Conservation (phyloP, 2,888 invertebrate species). For the Oegoconia quadripuncta region DNA sequence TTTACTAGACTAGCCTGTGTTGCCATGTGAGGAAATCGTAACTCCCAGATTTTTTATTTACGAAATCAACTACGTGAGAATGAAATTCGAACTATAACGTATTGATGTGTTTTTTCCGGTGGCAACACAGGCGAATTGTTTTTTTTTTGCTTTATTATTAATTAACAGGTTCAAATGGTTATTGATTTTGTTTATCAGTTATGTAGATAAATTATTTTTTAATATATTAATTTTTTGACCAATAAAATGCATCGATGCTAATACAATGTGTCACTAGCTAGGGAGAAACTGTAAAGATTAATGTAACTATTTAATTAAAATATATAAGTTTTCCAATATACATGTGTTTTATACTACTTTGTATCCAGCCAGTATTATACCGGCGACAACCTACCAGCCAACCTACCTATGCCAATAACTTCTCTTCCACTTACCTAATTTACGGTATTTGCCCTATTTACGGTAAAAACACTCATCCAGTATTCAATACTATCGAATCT, state of each 20-base stretch:
- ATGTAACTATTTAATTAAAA: conserved; percentile 79
- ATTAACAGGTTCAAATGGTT: conserved; percentile 56
- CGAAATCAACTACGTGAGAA: no score
- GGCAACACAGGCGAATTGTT: conserved; percentile 42
- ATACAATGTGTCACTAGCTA: conserved; percentile 71
- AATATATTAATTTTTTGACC: conserved; percentile 69
- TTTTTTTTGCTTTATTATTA: conserved; percentile 41
- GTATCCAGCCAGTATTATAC: no score
- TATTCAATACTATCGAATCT: no score
- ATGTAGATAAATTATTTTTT: conserved; percentile 73
- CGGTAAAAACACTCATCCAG: no score
- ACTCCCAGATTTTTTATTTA: no score
- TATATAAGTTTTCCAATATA: conserved; percentile 74
- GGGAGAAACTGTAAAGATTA: conserved; percentile 76
- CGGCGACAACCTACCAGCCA: no score
- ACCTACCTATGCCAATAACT: no score
- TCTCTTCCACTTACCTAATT: no score
- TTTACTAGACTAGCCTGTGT: conserved; percentile 26
- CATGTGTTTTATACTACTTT: background rate
- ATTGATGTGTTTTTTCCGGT: conserved; percentile 29
- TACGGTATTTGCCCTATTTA: no score
- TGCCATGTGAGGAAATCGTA: no score
- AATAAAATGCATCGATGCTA: conserved; percentile 74
- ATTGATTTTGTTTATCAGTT: conserved; percentile 61
- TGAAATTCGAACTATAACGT: no score